phyloP scores from a whole-genome alignment of 1,140 invertebrate genomes.

The Cydia strobilella region DNA sequence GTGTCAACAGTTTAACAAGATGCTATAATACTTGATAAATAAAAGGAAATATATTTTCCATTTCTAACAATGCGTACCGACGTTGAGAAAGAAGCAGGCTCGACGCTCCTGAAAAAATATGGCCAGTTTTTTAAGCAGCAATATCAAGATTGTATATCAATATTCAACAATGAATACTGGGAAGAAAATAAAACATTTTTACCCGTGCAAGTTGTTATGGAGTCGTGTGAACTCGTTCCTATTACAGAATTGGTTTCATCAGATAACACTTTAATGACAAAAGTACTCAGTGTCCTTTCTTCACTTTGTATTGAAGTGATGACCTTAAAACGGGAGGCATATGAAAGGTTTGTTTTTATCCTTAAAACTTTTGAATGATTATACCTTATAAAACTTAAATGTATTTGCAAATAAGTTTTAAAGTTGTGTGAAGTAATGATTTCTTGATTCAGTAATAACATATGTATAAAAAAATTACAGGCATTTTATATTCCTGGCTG shows the following conservation, averaged over 20 bases:
- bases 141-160: conserved; percentile 64
- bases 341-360: conserved; percentile 77
- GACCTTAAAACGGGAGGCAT: conserved; percentile 85
- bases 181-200: conserved; percentile 81
- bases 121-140: conserved; percentile 87
- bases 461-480: conserved; percentile 42
- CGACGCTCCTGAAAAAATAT: conserved; percentile 80
- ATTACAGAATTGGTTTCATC: conserved; percentile 87
- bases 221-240: conserved; percentile 83
- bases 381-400: not conserved
- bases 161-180: conserved; percentile 42
- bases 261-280: conserved; percentile 91
- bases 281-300: conserved; percentile 90
- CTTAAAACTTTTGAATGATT: not conserved
- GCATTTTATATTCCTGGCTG: conserved; percentile 68
- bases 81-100: conserved; percentile 67
- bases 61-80: conserved; percentile 37
- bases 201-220: conserved; percentile 79
- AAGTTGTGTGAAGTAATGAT: not conserved
- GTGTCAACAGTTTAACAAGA: not conserved
- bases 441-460: too few species aligned
- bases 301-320: conserved; percentile 89
- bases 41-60: not conserved
- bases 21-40: not conserved
- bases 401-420: not conserved